A percentile compares a stretch with the other conserved stretches of the same genome.
Evolutionary conservation across 1,140 invertebrate genomes (phyloP).

Genomic region (Drusus annulatus): DNA sequence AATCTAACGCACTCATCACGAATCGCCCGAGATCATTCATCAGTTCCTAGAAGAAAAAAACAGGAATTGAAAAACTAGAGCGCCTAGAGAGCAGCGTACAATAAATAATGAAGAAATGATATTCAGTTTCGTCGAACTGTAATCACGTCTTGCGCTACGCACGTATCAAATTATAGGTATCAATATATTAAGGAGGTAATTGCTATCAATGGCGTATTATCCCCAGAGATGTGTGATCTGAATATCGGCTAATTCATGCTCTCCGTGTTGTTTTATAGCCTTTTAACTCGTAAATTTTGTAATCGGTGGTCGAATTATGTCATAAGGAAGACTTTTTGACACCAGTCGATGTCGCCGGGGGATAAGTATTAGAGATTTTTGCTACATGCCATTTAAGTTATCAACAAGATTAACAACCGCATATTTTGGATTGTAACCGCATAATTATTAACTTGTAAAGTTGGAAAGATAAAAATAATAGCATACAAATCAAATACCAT

Average conservation of each 20-base stretch:
- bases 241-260: slow-evolving; percentile 6
- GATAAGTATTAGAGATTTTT: too few relatives aligned
- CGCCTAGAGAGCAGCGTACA: slow-evolving; percentile 20
- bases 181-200: slow-evolving; percentile 36
- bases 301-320: background rate
- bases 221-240: background rate
- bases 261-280: slow-evolving; percentile 12
- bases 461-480: too few relatives aligned
- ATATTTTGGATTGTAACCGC: too few relatives aligned
- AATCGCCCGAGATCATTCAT: slow-evolving; percentile 1
- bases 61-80: background rate
- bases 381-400: too few relatives aligned
- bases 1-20: background rate
- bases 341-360: too few relatives aligned
- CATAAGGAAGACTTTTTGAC: too few relatives aligned
- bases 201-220: slow-evolving; percentile 33
- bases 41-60: slow-evolving; percentile 10
- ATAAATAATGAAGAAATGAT: slow-evolving; percentile 34
- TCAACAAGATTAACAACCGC: too few relatives aligned
- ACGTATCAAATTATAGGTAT: slow-evolving; percentile 36
- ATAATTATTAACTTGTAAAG: too few relatives aligned
- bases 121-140: slow-evolving; percentile 19
- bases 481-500: too few relatives aligned
- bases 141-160: slow-evolving; percentile 15
- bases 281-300: background rate